Evolutionary conservation across 1,140 invertebrate genomes (phyloP).

Genomic region (Drosophila ercepeae): DNA sequence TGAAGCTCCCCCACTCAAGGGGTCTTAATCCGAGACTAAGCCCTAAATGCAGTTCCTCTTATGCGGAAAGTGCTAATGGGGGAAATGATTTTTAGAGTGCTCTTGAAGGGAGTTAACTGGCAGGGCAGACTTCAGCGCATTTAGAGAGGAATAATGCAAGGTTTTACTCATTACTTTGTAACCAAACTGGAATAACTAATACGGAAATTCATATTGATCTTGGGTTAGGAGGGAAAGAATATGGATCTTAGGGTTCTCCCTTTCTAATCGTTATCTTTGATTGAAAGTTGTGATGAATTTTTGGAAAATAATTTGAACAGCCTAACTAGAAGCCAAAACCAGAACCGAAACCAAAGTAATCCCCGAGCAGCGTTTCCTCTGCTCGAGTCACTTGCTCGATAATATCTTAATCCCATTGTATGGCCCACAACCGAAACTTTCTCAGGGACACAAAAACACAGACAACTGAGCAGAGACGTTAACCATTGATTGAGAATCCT

Average conservation of each 20-base stretch:
- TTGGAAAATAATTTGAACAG: slow-evolving; percentile 4
- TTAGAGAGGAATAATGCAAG: background rate
- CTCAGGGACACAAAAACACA: background rate
- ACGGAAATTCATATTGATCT: background rate
- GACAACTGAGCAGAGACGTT: slow-evolving; percentile 1
- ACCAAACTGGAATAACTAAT: background rate
- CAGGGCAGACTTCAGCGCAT: background rate
- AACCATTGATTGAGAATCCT: slow-evolving; percentile 41
- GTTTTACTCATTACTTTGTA: background rate
- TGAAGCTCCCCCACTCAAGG: background rate
- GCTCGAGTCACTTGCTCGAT: slow-evolving; percentile 35
- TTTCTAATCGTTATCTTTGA: background rate
- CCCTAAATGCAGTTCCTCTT: background rate
- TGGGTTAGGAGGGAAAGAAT: no score
- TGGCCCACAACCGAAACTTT: background rate
- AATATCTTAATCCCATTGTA: slow-evolving; percentile 47
- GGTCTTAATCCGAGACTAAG: slow-evolving; percentile 1
- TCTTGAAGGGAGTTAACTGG: background rate
- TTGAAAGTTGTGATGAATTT: background rate
- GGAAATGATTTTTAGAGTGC: slow-evolving; percentile 1
- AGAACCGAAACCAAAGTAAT: slow-evolving; percentile 20
- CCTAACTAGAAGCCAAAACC: background rate
- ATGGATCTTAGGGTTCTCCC: no score
- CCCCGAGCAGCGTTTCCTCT: slow-evolving; percentile 26
- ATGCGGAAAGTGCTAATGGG: background rate